A percentile compares a stretch with the other conserved stretches of the same genome.
phyloP scores from a whole-genome alignment of 2,888 invertebrate genomes.

The Drosophila paranaensis region DNA sequence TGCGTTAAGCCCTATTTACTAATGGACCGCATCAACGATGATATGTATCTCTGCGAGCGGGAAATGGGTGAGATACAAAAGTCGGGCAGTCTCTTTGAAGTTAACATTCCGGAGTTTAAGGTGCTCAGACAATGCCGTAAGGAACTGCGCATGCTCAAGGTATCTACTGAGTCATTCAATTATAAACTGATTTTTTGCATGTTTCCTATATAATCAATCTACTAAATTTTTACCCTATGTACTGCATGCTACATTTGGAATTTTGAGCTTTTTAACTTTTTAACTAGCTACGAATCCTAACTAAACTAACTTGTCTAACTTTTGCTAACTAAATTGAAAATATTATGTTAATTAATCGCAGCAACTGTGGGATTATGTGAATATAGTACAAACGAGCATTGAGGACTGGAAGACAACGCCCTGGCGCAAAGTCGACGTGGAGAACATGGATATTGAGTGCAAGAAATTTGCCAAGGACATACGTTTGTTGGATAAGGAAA shows the following conservation, averaged over 20 bases:
- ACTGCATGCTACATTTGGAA: constrained; percentile 75
- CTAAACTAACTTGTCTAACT: constrained; percentile 17
- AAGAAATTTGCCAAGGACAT: constrained; percentile 99
- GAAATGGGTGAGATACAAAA: constrained; percentile 94
- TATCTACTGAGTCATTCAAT: constrained; percentile 79
- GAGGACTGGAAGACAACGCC: constrained; percentile 99
- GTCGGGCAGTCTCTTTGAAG: constrained; percentile 97
- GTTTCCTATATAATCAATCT: constrained; percentile 54
- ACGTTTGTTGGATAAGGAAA: constrained; percentile 96
- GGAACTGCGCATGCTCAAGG: constrained; percentile 94
- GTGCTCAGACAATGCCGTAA: constrained; percentile 95
- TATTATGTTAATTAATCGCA: constrained; percentile 79
- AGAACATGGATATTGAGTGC: constrained; percentile 99
- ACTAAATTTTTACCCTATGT: constrained; percentile 60
- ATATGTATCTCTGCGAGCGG: constrained; percentile 91
- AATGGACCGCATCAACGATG: constrained; percentile 91
- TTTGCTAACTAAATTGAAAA: constrained; percentile 7
- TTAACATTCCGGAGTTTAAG: constrained; percentile 97
- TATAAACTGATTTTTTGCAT: constrained; percentile 53
- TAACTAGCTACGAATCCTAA: constrained; percentile 43
- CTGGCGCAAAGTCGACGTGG: constrained; percentile 98
- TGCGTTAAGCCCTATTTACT: constrained; percentile 91
- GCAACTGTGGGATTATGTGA: constrained; percentile 98
- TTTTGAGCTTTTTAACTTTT: constrained; percentile 61
- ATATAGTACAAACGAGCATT: constrained; percentile 95